A percentile compares a stretch with the other conserved stretches of the same genome.
Evolutionary conservation across 2,113 vertebrate species (phyloP).

Genomic region (Synchiropus splendidus): DNA sequence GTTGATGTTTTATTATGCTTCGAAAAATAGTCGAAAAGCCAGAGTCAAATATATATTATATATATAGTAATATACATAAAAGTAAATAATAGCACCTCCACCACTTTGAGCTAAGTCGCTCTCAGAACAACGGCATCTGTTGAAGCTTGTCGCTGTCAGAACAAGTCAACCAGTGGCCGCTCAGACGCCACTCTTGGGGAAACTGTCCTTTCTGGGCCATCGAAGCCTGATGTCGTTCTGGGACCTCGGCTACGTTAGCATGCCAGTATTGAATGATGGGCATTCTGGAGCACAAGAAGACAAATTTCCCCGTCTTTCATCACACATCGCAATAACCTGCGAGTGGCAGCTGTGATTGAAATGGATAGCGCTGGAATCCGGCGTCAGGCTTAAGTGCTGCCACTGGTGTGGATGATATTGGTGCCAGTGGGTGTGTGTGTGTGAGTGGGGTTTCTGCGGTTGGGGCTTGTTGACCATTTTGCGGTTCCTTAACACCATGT

Average conservation of each 20-base stretch:
- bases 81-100: too few species aligned
- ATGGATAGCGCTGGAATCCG: slow-evolving; percentile 20
- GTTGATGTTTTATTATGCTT: too few species aligned
- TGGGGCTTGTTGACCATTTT: slow-evolving; percentile 46
- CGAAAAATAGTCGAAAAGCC: too few species aligned
- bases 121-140: slow-evolving; percentile 37
- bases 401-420: slow-evolving; percentile 12
- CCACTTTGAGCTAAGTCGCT: neutral
- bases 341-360: slow-evolving; percentile 20
- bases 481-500: slow-evolving; percentile 47
- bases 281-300: too few species aligned
- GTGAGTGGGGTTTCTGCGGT: slow-evolving; percentile 43
- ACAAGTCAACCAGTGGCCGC: slow-evolving; percentile 63
- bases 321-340: slow-evolving; percentile 6
- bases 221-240: slow-evolving; percentile 47
- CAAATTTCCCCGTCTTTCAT: slow-evolving; percentile 15
- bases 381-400: slow-evolving; percentile 13
- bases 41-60: too few species aligned
- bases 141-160: slow-evolving; percentile 72
- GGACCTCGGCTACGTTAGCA: slow-evolving; percentile 24
- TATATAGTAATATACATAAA: too few species aligned
- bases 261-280: neutral
- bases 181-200: slow-evolving; percentile 66
- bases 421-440: slow-evolving; percentile 15
- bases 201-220: slow-evolving; percentile 62